These are phyloP conservation scores for Oscheius sp. DNA, from an alignment of 2,888 invertebrate genomes.

Conservation along the genomic window DNA sequence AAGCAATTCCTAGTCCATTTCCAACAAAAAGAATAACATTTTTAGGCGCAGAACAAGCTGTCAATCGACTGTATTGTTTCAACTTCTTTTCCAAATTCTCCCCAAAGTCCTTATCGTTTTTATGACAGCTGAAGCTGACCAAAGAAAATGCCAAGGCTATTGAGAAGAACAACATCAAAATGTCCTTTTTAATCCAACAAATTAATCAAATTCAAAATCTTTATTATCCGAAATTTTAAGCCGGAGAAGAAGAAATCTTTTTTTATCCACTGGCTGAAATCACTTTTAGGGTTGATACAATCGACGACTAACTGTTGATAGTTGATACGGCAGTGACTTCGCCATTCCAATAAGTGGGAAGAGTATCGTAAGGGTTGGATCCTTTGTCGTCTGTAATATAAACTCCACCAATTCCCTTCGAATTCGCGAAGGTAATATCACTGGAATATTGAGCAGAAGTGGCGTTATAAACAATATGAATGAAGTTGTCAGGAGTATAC, in stretches of 20 bases:
- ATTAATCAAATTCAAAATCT: too few species aligned
- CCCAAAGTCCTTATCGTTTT: too few species aligned
- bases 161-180: too few species aligned
- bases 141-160: too few species aligned
- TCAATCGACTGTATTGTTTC: background rate
- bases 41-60: background rate
- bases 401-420: conserved; percentile 1
- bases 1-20: background rate
- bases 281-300: too few species aligned
- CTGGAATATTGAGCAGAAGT: background rate
- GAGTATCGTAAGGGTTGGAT: conserved; percentile 5
- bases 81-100: background rate
- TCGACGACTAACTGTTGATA: background rate
- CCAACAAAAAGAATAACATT: background rate
- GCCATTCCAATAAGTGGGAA: conserved; percentile 1
- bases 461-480: conserved; percentile 9
- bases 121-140: too few species aligned
- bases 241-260: too few species aligned
- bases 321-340: background rate
- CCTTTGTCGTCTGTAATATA: conserved; percentile 1
- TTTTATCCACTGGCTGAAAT: too few species aligned
- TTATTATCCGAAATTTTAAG: too few species aligned
- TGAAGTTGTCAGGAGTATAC: background rate
- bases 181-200: too few species aligned
- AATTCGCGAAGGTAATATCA: background rate